Evolutionary conservation across 2,797 vertebrate genomes (phyloP).

Genomic region (Semaprochilodus insignis): DNA sequence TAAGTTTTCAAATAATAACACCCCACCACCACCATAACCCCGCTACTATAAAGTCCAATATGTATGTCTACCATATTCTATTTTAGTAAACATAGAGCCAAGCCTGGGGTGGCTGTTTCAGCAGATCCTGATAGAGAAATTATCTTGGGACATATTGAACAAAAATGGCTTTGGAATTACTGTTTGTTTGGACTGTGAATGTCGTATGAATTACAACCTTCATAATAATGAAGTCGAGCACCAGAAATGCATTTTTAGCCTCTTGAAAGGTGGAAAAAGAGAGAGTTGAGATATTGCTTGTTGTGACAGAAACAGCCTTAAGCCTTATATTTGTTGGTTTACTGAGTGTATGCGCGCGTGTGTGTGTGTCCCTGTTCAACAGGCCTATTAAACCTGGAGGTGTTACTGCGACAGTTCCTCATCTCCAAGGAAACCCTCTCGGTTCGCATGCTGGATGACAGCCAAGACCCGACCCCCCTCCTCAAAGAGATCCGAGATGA

Average conservation of each 20-base stretch:
- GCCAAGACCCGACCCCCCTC: constrained; percentile 92
- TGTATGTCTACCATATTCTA: not conserved
- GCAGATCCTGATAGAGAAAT: not conserved
- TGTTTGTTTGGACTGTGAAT: constrained; percentile 5
- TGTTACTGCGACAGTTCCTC: constrained; percentile 95
- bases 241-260: not conserved
- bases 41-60: not conserved
- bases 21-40: not conserved
- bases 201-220: not conserved
- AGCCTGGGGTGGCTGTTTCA: constrained; percentile 1
- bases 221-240: constrained; percentile 11
- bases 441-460: constrained; percentile 95
- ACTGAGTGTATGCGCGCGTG: constrained; percentile 28
- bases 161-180: constrained; percentile 8
- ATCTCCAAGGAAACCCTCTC: constrained; percentile 98
- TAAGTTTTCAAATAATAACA: not conserved
- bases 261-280: not conserved
- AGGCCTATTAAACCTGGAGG: constrained; percentile 98
- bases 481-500: constrained; percentile 97
- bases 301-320: constrained; percentile 33
- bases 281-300: constrained; percentile 23
- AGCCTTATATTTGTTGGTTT: constrained; percentile 30
- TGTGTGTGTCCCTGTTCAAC: constrained; percentile 52
- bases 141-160: not conserved
- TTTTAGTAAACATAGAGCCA: not conserved